Base-by-base conservation (phyloP, 2,888 invertebrate genomes). In the Saturnia japonica region DNA sequence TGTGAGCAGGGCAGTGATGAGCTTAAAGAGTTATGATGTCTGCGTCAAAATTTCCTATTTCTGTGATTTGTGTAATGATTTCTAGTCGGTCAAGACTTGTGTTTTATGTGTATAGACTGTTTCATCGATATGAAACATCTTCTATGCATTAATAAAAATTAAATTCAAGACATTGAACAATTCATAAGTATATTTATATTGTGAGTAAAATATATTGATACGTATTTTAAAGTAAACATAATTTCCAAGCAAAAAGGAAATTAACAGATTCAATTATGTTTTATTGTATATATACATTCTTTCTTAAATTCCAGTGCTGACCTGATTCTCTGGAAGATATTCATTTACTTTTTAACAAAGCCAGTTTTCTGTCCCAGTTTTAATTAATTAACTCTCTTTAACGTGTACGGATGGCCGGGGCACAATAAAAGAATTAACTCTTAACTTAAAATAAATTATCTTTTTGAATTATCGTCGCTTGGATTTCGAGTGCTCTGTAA, bases 301-400 rank as follows among this genome's bases (percentile, higher is more conserved):
- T n/a, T 64, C 40, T 64, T 40, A 19, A 64, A 64, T 64, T 64
- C 40, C 19, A 54, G 68, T 72, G 71, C 71, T 72, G 73, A 72
- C 14, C 19, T 75, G 74, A 64, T 71, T 74, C 73, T 74, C 74
- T 75, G 40, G 11, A 64, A 64, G 64, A 73, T 75, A 76, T 77
- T 77, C 74, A 73, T 75, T 74, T 73, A 70, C 70, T 75, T 75
- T 77, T 80, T 74, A 78, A 78, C 77, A 76, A 74, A 72, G 73
- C 75, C 60, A 62, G 68, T 72, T 75, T 78, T 77, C 77, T 73
- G 74, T 76, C 75, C 75, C 76, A 76, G 76, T 83, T 81, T 85
- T 82, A 88, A 88, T 88, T 88, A 88, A 86, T 88, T 84, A 86
- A 84, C 82, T 78, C 75, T 76, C 75, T 78, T 74, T 76, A 79